phyloP scores from a whole-genome alignment of 2,113 vertebrate species.

The Brachyhypopomus gauderio region DNA sequence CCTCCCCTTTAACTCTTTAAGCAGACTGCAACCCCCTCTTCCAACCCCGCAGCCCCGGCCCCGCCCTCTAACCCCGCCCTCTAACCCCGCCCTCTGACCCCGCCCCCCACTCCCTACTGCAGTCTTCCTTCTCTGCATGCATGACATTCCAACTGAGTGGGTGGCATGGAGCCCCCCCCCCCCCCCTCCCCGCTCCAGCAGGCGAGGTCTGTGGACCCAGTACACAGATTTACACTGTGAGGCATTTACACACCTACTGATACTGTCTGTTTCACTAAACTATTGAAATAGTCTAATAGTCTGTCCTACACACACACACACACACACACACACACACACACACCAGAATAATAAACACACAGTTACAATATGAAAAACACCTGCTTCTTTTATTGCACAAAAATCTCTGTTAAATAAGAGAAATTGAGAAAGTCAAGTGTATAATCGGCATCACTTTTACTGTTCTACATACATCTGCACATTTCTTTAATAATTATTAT shows the following conservation, averaged over 20 bases:
- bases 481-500: not conserved
- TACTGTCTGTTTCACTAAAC: not conserved
- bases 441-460: not conserved
- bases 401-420: not conserved
- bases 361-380: too few species aligned
- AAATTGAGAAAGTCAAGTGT: not conserved
- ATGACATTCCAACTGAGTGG: constrained; percentile 82
- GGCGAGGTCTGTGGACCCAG: constrained; percentile 8
- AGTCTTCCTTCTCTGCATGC: constrained; percentile 79
- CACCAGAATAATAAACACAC: not conserved
- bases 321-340: constrained; percentile 5
- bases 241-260: not conserved
- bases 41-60: constrained; percentile 10
- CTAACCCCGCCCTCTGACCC: constrained; percentile 29
- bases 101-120: constrained; percentile 65
- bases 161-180: constrained; percentile 80
- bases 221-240: constrained; percentile 20
- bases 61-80: constrained; percentile 33
- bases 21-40: constrained; percentile 23
- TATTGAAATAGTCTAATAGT: too few species aligned
- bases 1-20: constrained; percentile 41
- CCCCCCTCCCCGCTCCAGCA: constrained; percentile 65
- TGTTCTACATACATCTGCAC: not conserved
- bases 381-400: too few species aligned
- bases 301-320: not conserved